These are phyloP conservation scores for Drosophila rubida DNA, from an alignment of 2,888 invertebrate species.

Conservation along the genomic window DNA sequence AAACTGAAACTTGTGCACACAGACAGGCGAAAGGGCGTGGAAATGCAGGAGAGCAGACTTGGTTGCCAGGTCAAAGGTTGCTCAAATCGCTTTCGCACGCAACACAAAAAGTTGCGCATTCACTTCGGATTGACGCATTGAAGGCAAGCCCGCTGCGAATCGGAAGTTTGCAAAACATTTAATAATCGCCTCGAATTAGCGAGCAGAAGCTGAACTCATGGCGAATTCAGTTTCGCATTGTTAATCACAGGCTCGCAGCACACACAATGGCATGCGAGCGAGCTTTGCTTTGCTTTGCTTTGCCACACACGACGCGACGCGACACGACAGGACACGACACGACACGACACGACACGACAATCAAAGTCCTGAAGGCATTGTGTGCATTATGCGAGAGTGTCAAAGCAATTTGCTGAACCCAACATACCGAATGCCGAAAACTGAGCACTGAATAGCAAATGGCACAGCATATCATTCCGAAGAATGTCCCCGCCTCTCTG, in stretches of 20 bases:
- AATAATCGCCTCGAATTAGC: not conserved
- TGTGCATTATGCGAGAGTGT: slow-evolving; percentile 34
- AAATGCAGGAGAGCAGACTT: slow-evolving; percentile 1
- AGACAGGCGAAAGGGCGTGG: not conserved
- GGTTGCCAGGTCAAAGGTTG: not conserved
- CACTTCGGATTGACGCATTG: not conserved
- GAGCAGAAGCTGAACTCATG: not conserved
- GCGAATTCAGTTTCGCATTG: slow-evolving; percentile 17
- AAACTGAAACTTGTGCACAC: not conserved
- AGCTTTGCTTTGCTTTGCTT: no score
- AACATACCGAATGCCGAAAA: slow-evolving; percentile 27
- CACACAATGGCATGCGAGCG: slow-evolving; percentile 22
- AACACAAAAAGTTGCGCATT: not conserved
- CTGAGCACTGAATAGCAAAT: slow-evolving; percentile 20
- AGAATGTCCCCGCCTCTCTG: not conserved
- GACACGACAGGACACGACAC: no score
- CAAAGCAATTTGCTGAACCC: slow-evolving; percentile 58
- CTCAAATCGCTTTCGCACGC: not conserved
- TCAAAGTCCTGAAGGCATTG: slow-evolving; percentile 35
- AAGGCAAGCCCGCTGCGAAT: not conserved
- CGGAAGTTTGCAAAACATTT: not conserved
- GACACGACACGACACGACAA: no score
- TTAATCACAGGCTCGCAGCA: slow-evolving; percentile 19
- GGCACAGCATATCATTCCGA: slow-evolving; percentile 11
- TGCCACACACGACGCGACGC: no score